Evolutionary conservation across 2,113 vertebrate species (phyloP).

Genomic region (Pyrgilauda ruficollis): DNA sequence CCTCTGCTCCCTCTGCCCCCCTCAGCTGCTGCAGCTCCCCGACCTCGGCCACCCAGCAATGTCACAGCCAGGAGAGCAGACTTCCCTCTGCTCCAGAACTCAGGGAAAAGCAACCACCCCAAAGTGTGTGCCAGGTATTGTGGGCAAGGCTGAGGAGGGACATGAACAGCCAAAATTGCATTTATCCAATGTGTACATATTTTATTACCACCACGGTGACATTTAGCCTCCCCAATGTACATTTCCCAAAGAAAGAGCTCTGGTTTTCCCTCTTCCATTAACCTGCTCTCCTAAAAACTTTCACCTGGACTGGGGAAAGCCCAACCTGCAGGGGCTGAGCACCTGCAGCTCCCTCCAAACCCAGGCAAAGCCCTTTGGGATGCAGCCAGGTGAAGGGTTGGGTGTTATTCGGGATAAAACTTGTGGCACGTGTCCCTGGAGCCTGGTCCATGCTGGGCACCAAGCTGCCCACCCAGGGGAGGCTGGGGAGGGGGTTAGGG

Average conservation of each 20-base stretch:
- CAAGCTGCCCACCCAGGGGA: rapidly evolving
- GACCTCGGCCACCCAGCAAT: not conserved
- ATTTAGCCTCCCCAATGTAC: not conserved
- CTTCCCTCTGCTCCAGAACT: not conserved
- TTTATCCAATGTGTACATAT: not conserved
- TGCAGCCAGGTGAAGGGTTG: not conserved
- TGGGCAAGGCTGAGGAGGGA: not conserved
- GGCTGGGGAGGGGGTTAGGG: not conserved
- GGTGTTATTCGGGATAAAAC: not conserved
- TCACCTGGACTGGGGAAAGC: not conserved
- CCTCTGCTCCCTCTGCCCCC: not conserved
- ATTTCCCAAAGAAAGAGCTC: not conserved
- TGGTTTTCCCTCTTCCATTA: not conserved
- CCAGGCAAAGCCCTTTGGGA: not conserved
- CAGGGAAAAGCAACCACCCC: not conserved
- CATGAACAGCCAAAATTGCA: not conserved
- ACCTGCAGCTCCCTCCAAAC: not conserved
- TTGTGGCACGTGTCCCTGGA: rapidly evolving
- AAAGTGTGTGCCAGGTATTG: not conserved
- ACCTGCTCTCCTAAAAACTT: not conserved
- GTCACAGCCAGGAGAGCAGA: not conserved
- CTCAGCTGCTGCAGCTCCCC: not conserved
- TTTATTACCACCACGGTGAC: not conserved
- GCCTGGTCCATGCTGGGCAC: not conserved
- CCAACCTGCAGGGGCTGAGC: not conserved